Base-by-base conservation (phyloP, 2,113 vertebrate genomes). In the Oreotrochilus melanogaster region DNA sequence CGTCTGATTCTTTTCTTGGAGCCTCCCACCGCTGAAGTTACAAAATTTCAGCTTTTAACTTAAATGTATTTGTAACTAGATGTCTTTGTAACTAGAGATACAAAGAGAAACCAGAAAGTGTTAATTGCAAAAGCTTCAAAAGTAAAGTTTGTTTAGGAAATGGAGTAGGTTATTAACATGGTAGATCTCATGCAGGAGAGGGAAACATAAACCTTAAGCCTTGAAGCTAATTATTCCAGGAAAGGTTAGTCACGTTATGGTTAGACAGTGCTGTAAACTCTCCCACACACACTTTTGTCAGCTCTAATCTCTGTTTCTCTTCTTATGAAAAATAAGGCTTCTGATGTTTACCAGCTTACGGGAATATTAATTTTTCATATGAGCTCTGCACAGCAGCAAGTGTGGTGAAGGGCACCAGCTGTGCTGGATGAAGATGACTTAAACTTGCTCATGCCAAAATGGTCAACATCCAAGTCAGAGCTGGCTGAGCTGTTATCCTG, bases 381-480 rank as follows among this genome's bases (percentile, higher is more conserved):
- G 43, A 86, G 33, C 9, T 11, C 43, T 60, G 33, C 31, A 48
- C 25, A 82, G 43, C 37, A 88, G 37, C 33, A 58, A 78, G 25
- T 8, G 22, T 42, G 8, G 31, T 22, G 19, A 75, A 31, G 19
- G 39, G 14, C 31, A 94, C 8, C 53, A 83, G 43, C 12, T 4
- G 0, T 64, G 25, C 43, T 71, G 5, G 0, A 6, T 62, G 64
- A 94, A 76, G 33, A 48, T n/a, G 86, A 17, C 9, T 15, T 56
- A 19, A 53, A 60, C 9, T 54, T 75, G 43, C 3, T 74, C 33
- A 19, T 71, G 24, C 17, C 88, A 92, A 72, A 78, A 66, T 14
- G 14, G 12, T 3, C 25, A 85, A 42, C 14, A 74, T 35, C 4
- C 9, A 71, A 75, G 37, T 11, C 0, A 0, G 37, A 18, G 57